These are phyloP conservation scores for Drosophila koepferae DNA, from an alignment of 2,888 invertebrate species.

Conservation along the genomic window DNA sequence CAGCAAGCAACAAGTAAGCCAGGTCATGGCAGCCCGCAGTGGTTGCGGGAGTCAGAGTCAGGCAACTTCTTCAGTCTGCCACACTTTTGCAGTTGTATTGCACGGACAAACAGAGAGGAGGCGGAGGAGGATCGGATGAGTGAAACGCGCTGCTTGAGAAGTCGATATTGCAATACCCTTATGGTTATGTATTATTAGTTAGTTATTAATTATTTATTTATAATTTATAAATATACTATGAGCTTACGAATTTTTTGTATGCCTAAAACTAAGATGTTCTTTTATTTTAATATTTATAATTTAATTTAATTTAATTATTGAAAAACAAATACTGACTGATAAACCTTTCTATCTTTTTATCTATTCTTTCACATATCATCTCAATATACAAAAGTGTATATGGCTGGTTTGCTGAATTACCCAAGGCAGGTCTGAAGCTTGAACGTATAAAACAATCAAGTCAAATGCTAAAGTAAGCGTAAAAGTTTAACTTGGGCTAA, in stretches of 20 bases:
- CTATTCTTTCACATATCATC: background rate
- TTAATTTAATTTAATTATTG: no score
- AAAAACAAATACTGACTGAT: no score
- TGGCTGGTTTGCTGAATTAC: background rate
- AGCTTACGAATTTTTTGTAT: no score
- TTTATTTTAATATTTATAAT: no score
- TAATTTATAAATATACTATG: no score
- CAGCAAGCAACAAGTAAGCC: slow-evolving; percentile 35
- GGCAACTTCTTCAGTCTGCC: slow-evolving; percentile 64
- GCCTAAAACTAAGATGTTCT: no score
- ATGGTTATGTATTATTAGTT: background rate
- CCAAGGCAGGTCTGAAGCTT: background rate
- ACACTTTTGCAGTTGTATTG: slow-evolving; percentile 52
- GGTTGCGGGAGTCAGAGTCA: slow-evolving; percentile 38
- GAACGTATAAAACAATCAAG: background rate
- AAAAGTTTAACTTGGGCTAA: background rate
- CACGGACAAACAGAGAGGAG: background rate
- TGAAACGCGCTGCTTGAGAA: background rate
- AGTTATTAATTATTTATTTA: background rate
- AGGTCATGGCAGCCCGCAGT: slow-evolving; percentile 41
- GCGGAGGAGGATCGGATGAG: background rate
- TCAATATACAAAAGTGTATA: background rate
- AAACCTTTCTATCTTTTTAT: no score
- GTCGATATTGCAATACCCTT: slow-evolving; percentile 32
- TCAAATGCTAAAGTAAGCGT: background rate